A percentile compares a stretch with the other conserved stretches of the same genome.
phyloP scores from a whole-genome alignment of 2,888 invertebrate species.

The Halictus quadricinctus region DNA sequence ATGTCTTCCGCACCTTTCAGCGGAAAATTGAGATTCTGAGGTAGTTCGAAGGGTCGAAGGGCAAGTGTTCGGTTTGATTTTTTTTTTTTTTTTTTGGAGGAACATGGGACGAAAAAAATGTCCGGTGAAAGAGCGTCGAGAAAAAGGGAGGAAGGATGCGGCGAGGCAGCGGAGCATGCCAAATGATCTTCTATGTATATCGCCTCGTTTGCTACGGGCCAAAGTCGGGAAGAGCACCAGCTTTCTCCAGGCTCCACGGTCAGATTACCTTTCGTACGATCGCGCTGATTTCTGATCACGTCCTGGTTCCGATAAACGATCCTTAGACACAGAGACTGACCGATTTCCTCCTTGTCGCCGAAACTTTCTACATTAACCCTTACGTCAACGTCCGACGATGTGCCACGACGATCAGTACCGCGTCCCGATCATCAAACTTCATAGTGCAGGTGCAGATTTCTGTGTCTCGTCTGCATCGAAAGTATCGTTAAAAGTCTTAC shows the following conservation, averaged over 20 bases:
- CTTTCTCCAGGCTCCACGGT: slow-evolving; percentile 67
- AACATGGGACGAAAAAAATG: slow-evolving; percentile 24
- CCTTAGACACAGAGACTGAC: slow-evolving; percentile 42
- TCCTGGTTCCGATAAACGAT: slow-evolving; percentile 61
- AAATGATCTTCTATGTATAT: slow-evolving; percentile 64
- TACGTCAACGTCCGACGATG: not conserved
- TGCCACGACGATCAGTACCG: not conserved
- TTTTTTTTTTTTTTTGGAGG: not conserved
- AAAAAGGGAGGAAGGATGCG: slow-evolving; percentile 50
- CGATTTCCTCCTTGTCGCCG: slow-evolving; percentile 57
- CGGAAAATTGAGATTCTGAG: not conserved
- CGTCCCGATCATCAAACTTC: not conserved
- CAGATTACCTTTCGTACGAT: slow-evolving; percentile 58
- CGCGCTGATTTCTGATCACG: slow-evolving; percentile 64
- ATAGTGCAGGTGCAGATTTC: not conserved
- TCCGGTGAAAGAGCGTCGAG: not conserved
- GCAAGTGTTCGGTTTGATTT: not conserved
- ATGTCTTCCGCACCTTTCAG: not conserved
- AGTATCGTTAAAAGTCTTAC: no score
- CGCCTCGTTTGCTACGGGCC: slow-evolving; percentile 64
- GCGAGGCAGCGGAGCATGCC: slow-evolving; percentile 62
- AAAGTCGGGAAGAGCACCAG: slow-evolving; percentile 60
- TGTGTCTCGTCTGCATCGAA: no score
- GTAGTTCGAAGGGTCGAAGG: not conserved
- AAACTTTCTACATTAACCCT: slow-evolving; percentile 45